Percentiles rank a stretch among this genome's conserved stretches.
Conservation (phyloP, 2,888 invertebrate genomes). For the Lithosia quadra region DNA sequence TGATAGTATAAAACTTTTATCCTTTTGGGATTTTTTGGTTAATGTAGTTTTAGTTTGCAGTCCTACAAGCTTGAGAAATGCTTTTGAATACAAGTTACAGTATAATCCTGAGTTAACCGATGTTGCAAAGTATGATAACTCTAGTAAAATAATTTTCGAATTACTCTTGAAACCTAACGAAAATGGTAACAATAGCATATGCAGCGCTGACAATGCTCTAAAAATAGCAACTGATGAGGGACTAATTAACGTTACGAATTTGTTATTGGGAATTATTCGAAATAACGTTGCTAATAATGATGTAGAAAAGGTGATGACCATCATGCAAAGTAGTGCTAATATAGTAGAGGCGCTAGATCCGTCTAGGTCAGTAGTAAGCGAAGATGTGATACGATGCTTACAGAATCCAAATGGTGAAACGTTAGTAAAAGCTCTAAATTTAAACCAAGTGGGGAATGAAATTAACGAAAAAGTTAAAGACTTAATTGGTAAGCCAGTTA, state of each 20-base stretch:
- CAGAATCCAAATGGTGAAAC: slow-evolving; percentile 33
- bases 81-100: slow-evolving; percentile 59
- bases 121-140: slow-evolving; percentile 33
- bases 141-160: slow-evolving; percentile 51
- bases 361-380: slow-evolving; percentile 30
- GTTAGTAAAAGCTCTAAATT: slow-evolving; percentile 35
- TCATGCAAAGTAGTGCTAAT: slow-evolving; percentile 34
- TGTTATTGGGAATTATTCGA: slow-evolving; percentile 45
- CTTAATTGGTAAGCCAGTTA: slow-evolving; percentile 30
- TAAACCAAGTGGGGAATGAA: slow-evolving; percentile 25
- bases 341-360: slow-evolving; percentile 31
- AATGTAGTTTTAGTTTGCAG: slow-evolving; percentile 50
- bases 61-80: slow-evolving; percentile 50
- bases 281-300: slow-evolving; percentile 32
- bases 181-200: slow-evolving; percentile 10
- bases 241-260: slow-evolving; percentile 44
- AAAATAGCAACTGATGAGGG: slow-evolving; percentile 50
- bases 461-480: slow-evolving; percentile 29
- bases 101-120: slow-evolving; percentile 48
- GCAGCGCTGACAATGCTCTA: slow-evolving; percentile 33
- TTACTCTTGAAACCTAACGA: slow-evolving; percentile 50
- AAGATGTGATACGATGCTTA: slow-evolving; percentile 34
- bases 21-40: slow-evolving; percentile 53
- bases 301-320: slow-evolving; percentile 34
- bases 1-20: slow-evolving; percentile 23